Evolutionary conservation across 2,888 invertebrate species (phyloP).

Genomic region (Drosophila paramelanica): DNA sequence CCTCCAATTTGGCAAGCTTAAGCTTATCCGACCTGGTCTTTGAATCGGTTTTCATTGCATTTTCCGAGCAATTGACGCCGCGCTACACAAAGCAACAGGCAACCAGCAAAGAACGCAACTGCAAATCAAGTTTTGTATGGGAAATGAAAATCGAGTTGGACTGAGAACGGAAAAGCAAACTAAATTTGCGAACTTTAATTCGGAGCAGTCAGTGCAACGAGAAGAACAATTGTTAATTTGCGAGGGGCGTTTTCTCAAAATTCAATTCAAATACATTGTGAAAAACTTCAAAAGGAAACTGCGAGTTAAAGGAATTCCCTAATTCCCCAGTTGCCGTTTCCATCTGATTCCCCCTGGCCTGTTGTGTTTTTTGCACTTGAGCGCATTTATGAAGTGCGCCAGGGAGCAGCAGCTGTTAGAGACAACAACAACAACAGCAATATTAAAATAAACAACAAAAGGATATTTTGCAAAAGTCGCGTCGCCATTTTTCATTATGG

Average conservation of each 20-base stretch:
- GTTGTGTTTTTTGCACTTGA: slow-evolving; percentile 36
- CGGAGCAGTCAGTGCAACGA: neutral
- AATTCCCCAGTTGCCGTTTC: slow-evolving; percentile 6
- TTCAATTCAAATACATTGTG: slow-evolving; percentile 39
- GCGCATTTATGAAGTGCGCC: slow-evolving; percentile 62
- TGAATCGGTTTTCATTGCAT: slow-evolving; percentile 51
- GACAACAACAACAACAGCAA: slow-evolving; percentile 13
- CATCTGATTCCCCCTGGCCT: neutral
- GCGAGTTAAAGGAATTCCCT: slow-evolving; percentile 18
- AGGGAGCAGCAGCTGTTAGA: slow-evolving; percentile 42
- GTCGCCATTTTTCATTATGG: slow-evolving; percentile 71
- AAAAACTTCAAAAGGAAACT: slow-evolving; percentile 17
- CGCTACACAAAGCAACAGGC: slow-evolving; percentile 59
- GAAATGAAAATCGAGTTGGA: neutral
- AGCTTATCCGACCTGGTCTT: slow-evolving; percentile 24
- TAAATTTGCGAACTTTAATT: slow-evolving; percentile 31
- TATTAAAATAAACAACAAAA: slow-evolving; percentile 6
- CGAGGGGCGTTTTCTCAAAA: slow-evolving; percentile 29
- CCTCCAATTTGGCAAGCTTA: slow-evolving; percentile 25
- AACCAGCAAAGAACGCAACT: slow-evolving; percentile 2
- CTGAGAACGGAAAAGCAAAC: slow-evolving; percentile 2
- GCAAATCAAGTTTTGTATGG: neutral
- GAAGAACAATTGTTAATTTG: slow-evolving; percentile 51
- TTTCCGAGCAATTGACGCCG: slow-evolving; percentile 69
- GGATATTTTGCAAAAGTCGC: slow-evolving; percentile 45